A percentile compares a stretch with the other conserved stretches of the same genome.
These are phyloP conservation scores for Hyposoter didymator DNA, from an alignment of 2,888 invertebrate species.

Conservation along the genomic window DNA sequence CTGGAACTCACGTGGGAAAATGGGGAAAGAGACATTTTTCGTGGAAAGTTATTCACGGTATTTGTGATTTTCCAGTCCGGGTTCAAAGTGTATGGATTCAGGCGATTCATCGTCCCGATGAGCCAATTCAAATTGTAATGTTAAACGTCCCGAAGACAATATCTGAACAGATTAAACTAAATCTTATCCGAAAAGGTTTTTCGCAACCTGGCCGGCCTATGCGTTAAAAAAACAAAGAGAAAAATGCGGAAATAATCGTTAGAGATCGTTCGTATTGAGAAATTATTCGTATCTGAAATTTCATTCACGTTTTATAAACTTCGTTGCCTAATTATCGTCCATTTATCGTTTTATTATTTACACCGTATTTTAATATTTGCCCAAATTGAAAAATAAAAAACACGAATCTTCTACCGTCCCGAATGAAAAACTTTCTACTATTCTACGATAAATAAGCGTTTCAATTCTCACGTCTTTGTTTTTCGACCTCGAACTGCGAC, in stretches of 20 bases:
- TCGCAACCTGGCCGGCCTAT: conserved; percentile 74
- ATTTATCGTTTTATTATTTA: neutral
- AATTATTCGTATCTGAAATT: conserved; percentile 2
- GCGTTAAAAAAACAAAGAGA: conserved; percentile 67
- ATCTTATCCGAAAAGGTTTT: conserved; percentile 69
- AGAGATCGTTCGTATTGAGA: conserved; percentile 30
- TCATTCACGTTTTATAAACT: neutral
- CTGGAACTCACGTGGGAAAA: conserved; percentile 47
- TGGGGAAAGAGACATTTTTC: conserved; percentile 16
- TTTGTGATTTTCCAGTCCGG: conserved; percentile 34
- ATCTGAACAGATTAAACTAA: conserved; percentile 71
- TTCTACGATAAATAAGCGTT: conserved; percentile 44
- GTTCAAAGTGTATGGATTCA: conserved; percentile 26
- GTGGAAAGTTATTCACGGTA: conserved; percentile 27
- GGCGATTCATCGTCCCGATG: conserved; percentile 71
- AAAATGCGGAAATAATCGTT: conserved; percentile 31
- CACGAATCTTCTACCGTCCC: conserved; percentile 63
- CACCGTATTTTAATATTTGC: neutral
- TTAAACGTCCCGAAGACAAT: conserved; percentile 83
- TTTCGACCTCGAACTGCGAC: conserved; percentile 35
- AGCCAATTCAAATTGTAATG: conserved; percentile 78
- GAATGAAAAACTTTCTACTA: conserved; percentile 42
- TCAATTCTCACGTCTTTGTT: conserved; percentile 46
- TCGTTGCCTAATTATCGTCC: conserved; percentile 23
- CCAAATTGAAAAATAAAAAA: conserved; percentile 15